These are phyloP conservation scores for Chloroceryle amazona DNA, from an alignment of 2,797 vertebrate genomes.

Conservation along the genomic window DNA sequence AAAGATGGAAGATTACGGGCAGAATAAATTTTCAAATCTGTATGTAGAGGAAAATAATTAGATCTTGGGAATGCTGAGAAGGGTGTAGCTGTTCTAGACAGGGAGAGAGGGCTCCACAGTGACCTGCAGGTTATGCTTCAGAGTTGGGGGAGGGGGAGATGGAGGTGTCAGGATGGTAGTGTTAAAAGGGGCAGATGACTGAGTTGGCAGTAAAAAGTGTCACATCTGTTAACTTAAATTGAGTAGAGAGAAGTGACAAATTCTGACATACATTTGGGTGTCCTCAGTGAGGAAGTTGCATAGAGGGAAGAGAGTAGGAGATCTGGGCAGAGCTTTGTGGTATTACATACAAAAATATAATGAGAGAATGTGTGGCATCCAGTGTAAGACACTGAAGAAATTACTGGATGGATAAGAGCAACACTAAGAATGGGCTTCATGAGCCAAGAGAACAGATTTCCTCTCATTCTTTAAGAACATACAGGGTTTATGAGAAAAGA, in stretches of 20 bases:
- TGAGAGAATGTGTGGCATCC: background rate
- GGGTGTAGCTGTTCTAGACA: background rate
- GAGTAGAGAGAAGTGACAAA: background rate
- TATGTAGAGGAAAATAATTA: background rate
- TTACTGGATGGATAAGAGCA: background rate
- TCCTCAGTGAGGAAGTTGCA: background rate
- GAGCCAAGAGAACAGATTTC: conserved; percentile 4
- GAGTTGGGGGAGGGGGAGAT: background rate
- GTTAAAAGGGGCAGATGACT: background rate
- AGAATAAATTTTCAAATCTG: background rate
- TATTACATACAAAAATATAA: background rate
- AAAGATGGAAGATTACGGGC: background rate
- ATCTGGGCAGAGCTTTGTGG: conserved; percentile 18
- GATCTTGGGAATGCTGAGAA: background rate
- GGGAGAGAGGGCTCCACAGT: background rate
- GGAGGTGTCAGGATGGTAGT: background rate
- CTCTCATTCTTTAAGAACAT: background rate
- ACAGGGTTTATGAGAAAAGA: background rate
- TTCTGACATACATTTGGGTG: background rate
- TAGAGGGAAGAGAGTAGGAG: background rate
- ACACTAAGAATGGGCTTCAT: background rate
- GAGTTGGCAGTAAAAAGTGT: background rate
- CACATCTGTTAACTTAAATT: background rate
- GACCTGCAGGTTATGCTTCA: background rate
- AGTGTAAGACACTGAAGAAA: background rate